phyloP scores from a whole-genome alignment of 2,888 invertebrate genomes.

The Lasioglossum zephyrum region DNA sequence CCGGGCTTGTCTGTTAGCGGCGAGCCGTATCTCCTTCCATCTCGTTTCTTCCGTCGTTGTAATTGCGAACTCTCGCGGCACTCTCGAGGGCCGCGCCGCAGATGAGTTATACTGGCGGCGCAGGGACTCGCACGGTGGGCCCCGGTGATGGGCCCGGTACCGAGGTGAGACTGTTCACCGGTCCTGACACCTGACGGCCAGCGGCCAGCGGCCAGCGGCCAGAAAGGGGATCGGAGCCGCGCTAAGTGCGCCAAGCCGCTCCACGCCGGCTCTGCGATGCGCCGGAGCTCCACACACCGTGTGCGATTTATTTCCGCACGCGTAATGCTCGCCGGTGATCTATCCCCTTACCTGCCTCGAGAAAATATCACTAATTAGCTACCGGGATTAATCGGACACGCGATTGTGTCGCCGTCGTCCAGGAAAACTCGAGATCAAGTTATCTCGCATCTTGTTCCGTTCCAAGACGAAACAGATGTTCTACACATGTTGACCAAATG shows the following conservation, averaged over 20 bases:
- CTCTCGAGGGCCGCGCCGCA: slow-evolving; percentile 56
- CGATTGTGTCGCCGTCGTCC: background rate
- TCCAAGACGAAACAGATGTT: too few species aligned
- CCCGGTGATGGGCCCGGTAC: slow-evolving; percentile 64
- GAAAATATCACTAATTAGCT: slow-evolving; percentile 7
- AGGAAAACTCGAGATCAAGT: background rate
- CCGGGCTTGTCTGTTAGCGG: slow-evolving; percentile 40
- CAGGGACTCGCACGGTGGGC: slow-evolving; percentile 68
- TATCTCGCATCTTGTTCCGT: too few species aligned
- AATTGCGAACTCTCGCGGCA: slow-evolving; percentile 75
- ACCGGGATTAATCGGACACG: slow-evolving; percentile 4
- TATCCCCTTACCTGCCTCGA: slow-evolving; percentile 1
- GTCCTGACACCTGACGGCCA: slow-evolving; percentile 74
- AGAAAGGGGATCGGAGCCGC: slow-evolving; percentile 61
- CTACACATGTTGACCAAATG: too few species aligned
- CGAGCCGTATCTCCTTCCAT: slow-evolving; percentile 65
- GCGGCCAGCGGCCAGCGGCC: slow-evolving; percentile 71
- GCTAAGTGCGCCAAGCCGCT: background rate
- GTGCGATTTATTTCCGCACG: slow-evolving; percentile 2
- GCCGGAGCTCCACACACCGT: too few species aligned
- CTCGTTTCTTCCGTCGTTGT: slow-evolving; percentile 79
- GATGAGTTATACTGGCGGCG: slow-evolving; percentile 68
- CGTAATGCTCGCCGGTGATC: background rate
- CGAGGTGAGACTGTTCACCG: slow-evolving; percentile 74
- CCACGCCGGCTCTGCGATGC: background rate